Percentiles rank a stretch among this genome's conserved stretches.
Conservation (phyloP, 2,113 vertebrate genomes). For the Melanostigma gelatinosum region DNA sequence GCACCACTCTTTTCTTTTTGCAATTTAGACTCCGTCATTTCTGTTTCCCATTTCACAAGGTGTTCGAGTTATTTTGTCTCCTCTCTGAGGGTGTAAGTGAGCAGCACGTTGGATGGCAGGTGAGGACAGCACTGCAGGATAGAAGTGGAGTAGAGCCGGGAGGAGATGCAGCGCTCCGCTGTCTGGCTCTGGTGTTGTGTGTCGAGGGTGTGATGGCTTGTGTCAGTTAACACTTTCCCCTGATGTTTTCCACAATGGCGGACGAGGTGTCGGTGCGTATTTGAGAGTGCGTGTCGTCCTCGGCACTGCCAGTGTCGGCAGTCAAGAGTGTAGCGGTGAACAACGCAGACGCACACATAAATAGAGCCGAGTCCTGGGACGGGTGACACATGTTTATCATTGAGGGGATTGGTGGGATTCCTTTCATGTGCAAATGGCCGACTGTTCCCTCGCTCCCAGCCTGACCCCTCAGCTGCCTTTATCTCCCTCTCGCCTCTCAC, state of each 20-base stretch:
- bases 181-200: conserved; percentile 19
- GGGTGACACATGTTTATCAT: conserved; percentile 94
- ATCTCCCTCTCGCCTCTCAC: conserved; percentile 65
- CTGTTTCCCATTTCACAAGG: neutral
- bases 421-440: conserved; percentile 89
- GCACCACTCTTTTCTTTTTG: neutral
- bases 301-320: conserved; percentile 68
- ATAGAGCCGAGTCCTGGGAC: conserved; percentile 82
- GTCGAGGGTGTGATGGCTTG: conserved; percentile 46
- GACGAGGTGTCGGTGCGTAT: conserved; percentile 44
- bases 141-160: neutral
- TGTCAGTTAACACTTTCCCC: conserved; percentile 57
- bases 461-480: conserved; percentile 86
- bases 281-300: conserved; percentile 38
- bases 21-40: neutral
- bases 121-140: conserved; percentile 30
- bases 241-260: conserved; percentile 50
- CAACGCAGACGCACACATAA: conserved; percentile 36
- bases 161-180: conserved; percentile 12
- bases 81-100: neutral
- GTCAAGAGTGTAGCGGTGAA: conserved; percentile 39
- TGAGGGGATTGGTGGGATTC: conserved; percentile 83
- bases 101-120: neutral
- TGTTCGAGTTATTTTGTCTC: neutral
- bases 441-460: conserved; percentile 85